Evolutionary conservation across 2,888 invertebrate species (phyloP).

Genomic region (Drosophila sordidapex): DNA sequence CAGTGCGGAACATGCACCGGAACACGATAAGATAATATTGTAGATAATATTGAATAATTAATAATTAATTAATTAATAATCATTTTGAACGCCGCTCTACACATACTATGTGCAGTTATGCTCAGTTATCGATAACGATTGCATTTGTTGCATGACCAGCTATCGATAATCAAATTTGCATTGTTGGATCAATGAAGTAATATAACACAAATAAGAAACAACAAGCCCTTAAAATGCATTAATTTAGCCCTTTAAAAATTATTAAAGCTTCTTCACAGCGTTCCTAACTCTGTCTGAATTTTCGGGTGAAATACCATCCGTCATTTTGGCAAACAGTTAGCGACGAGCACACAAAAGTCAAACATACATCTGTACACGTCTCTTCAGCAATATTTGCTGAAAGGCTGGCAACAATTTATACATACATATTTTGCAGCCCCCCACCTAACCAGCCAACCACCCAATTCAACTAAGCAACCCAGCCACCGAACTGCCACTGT

Average conservation of each 20-base stretch:
- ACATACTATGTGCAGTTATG: not conserved
- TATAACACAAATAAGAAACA: not conserved
- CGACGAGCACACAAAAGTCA: slow-evolving; percentile 6
- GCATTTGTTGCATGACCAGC: not conserved
- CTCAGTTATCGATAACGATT: not conserved
- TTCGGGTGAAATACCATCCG: slow-evolving; percentile 33
- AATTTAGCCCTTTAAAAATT: slow-evolving; percentile 9
- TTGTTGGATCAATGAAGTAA: not conserved
- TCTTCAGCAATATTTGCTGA: slow-evolving; percentile 59
- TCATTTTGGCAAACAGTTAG: slow-evolving; percentile 13
- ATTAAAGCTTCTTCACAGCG: slow-evolving; percentile 12
- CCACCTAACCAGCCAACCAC: not conserved
- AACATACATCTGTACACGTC: not conserved
- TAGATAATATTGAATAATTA: not conserved
- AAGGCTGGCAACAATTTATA: slow-evolving; percentile 31
- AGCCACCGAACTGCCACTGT: slow-evolving; percentile 24
- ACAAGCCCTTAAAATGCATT: not conserved
- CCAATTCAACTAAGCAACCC: not conserved
- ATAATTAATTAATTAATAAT: too few species aligned
- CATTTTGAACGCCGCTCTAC: not conserved
- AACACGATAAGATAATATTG: not conserved
- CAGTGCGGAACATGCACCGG: not conserved
- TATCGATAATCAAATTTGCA: not conserved
- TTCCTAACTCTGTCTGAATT: slow-evolving; percentile 10
- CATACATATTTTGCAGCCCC: slow-evolving; percentile 14